phyloP scores from a whole-genome alignment of 1,140 invertebrate genomes.

The Sarcophaga bullata region DNA sequence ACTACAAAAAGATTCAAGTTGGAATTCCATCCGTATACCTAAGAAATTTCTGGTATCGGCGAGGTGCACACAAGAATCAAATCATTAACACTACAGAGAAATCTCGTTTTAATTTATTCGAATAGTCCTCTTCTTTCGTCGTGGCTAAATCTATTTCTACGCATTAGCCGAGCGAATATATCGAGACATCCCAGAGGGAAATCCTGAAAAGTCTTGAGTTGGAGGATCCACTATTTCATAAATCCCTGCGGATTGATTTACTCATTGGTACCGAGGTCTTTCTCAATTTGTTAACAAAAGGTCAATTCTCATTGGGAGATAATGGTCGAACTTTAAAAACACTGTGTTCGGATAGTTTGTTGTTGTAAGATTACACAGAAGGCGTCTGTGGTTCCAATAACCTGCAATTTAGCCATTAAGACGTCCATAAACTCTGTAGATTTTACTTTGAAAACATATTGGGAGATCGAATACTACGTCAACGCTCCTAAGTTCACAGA shows the following conservation, averaged over 20 bases:
- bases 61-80: neutral
- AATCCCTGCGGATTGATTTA: conserved; percentile 16
- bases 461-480: no score
- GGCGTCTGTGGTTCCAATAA: no score
- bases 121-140: neutral
- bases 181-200: neutral
- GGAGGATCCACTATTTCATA: neutral
- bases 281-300: neutral
- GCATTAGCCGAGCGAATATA: neutral
- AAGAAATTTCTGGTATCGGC: neutral
- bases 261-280: conserved; percentile 6
- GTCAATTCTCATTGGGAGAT: neutral
- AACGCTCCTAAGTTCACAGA: no score
- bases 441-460: no score
- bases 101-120: neutral
- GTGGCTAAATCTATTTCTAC: conserved; percentile 5
- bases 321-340: neutral
- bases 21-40: neutral
- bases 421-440: no score
- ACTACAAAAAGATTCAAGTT: neutral
- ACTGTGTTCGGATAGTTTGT: conserved; percentile 34
- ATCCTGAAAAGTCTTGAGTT: neutral
- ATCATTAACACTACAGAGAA: neutral
- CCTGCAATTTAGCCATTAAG: no score
- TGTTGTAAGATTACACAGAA: no score